Conservation (phyloP, 2,888 invertebrate species). For the Nudaria mundana region DNA sequence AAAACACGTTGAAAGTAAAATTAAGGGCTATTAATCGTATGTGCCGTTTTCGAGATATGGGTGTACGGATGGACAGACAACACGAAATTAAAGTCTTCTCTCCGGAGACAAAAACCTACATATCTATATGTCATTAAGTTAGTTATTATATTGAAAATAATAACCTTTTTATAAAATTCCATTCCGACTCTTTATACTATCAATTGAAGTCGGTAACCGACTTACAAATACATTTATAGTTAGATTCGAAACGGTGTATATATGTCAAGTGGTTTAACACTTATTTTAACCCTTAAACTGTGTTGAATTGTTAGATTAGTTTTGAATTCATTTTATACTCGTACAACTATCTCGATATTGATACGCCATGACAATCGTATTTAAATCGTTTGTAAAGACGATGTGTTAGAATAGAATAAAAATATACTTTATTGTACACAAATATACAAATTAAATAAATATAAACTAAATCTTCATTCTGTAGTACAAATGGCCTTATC, state of each 20-base stretch:
- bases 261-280: neutral
- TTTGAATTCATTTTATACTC: neutral
- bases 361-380: neutral
- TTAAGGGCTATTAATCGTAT: no score
- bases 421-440: no score
- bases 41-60: no score
- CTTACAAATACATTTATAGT: neutral
- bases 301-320: slow-evolving; percentile 1
- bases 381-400: neutral
- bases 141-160: neutral
- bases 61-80: no score
- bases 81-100: no score
- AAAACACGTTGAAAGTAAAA: no score
- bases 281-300: neutral
- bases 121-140: no score
- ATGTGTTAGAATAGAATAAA: no score
- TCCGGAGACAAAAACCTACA: no score
- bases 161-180: neutral
- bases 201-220: neutral
- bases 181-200: neutral
- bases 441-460: no score
- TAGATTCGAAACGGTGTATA: neutral
- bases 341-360: slow-evolving; percentile 3
- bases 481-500: no score
- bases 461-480: no score